Conservation (phyloP, 1,140 invertebrate genomes). For the Drosophila ironensis region DNA sequence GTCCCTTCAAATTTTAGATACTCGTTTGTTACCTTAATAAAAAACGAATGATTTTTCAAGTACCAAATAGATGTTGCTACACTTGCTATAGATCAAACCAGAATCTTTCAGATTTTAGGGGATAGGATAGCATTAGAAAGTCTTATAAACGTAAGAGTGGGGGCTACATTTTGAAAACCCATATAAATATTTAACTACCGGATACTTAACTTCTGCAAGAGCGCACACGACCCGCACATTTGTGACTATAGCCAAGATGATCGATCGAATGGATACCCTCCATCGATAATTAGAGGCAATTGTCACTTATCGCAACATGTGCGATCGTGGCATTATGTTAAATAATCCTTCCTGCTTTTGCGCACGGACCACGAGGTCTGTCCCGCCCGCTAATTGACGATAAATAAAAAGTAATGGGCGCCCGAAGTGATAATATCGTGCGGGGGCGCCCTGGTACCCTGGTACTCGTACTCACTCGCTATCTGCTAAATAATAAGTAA, state of each 20-base stretch:
- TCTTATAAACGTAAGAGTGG: too few relatives aligned
- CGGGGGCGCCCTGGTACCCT: too few relatives aligned
- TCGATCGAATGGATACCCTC: slow-evolving; percentile 23
- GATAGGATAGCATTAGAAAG: too few relatives aligned
- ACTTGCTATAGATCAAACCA: too few relatives aligned
- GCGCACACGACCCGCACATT: slow-evolving; percentile 10
- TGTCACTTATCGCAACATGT: slow-evolving; percentile 14
- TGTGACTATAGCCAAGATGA: slow-evolving; percentile 26
- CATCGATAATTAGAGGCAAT: slow-evolving; percentile 40
- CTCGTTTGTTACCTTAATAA: too few relatives aligned
- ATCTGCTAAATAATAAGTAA: background rate
- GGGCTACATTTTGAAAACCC: too few relatives aligned
- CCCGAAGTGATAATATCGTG: too few relatives aligned
- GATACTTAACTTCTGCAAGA: background rate
- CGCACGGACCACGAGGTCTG: slow-evolving; percentile 2
- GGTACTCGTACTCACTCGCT: background rate
- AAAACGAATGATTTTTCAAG: too few relatives aligned
- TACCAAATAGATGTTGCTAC: too few relatives aligned
- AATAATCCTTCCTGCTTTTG: slow-evolving; percentile 28
- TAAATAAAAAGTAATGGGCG: slow-evolving; percentile 1
- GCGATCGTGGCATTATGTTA: slow-evolving; percentile 5
- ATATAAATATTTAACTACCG: background rate
- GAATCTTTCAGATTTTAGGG: too few relatives aligned
- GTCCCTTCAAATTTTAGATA: too few relatives aligned
- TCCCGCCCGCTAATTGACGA: slow-evolving; percentile 15